Percentiles rank a stretch among this genome's conserved stretches.
These are phyloP conservation scores for Cryptoleucopteryx plumbea DNA, from an alignment of 2,113 vertebrate genomes.

Conservation along the genomic window DNA sequence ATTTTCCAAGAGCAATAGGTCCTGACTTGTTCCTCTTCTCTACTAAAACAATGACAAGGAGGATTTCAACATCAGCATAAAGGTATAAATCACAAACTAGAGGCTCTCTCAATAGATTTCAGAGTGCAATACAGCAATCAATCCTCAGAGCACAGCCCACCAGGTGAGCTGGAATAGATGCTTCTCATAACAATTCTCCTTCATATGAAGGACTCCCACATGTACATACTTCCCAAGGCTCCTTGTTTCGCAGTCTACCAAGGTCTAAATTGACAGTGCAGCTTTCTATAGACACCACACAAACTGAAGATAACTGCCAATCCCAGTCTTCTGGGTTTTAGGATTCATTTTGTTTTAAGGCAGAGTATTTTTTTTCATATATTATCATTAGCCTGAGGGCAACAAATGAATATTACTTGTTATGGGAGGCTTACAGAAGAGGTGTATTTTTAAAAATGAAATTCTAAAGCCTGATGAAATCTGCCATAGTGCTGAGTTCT, in stretches of 20 bases:
- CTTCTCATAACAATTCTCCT: neutral
- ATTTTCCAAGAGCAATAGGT: neutral
- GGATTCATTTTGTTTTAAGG: neutral
- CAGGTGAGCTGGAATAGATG: neutral
- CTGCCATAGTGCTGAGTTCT: neutral
- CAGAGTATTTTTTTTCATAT: neutral
- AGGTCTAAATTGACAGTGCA: neutral
- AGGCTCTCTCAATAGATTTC: neutral
- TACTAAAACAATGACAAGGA: neutral
- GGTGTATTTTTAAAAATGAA: neutral
- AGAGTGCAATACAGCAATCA: neutral
- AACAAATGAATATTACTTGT: neutral
- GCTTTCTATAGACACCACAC: neutral
- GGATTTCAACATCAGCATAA: neutral
- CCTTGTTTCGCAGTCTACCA: neutral
- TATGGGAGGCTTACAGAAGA: neutral
- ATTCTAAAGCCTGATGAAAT: neutral
- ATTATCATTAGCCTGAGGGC: neutral
- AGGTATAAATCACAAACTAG: neutral
- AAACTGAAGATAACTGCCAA: neutral
- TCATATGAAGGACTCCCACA: neutral
- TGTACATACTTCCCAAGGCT: rapidly evolving
- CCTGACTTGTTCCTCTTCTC: neutral
- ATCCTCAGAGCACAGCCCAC: neutral
- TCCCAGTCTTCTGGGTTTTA: neutral